A percentile compares a stretch with the other conserved stretches of the same genome.
phyloP scores from a whole-genome alignment of 35 echinoderm and acorn worm species.

The Apostichopus japonicus region DNA sequence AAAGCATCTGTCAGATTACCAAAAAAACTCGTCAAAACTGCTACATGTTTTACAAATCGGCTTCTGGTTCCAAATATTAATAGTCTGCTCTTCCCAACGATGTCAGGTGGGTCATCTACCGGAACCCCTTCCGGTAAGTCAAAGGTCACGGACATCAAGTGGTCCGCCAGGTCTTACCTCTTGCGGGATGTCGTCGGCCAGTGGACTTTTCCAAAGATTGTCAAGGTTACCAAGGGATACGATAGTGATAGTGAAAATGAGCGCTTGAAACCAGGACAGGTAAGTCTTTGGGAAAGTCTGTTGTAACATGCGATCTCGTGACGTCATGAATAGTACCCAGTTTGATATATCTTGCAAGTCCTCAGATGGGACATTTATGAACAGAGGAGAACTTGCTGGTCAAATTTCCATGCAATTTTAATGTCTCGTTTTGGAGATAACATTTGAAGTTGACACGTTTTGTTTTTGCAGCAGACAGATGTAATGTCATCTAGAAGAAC shows the following conservation, averaged over 20 bases:
- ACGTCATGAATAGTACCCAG: background rate
- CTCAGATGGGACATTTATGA: no score
- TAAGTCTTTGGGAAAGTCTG: constrained; percentile 32
- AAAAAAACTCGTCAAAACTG: no score
- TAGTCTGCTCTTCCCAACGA: background rate
- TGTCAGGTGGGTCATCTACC: constrained; percentile 13
- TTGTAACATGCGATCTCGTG: background rate
- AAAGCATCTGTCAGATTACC: no score
- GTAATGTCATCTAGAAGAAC: no score
- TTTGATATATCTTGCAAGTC: background rate
- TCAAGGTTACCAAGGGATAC: constrained; percentile 75
- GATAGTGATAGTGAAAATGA: constrained; percentile 83
- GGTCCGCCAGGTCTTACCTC: constrained; percentile 69
- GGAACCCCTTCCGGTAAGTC: constrained; percentile 29
- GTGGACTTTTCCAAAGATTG: constrained; percentile 79
- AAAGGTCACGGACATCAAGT: constrained; percentile 85
- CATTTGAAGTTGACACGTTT: no score
- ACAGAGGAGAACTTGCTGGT: no score
- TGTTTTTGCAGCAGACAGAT: no score
- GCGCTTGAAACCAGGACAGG: constrained; percentile 66
- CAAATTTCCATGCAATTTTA: no score
- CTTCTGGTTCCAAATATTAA: no score
- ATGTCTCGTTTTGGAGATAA: no score
- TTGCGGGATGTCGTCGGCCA: constrained; percentile 73
- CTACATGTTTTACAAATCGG: no score